Conservation (phyloP, 2,797 vertebrate genomes). For the Danio jaintianensis region DNA sequence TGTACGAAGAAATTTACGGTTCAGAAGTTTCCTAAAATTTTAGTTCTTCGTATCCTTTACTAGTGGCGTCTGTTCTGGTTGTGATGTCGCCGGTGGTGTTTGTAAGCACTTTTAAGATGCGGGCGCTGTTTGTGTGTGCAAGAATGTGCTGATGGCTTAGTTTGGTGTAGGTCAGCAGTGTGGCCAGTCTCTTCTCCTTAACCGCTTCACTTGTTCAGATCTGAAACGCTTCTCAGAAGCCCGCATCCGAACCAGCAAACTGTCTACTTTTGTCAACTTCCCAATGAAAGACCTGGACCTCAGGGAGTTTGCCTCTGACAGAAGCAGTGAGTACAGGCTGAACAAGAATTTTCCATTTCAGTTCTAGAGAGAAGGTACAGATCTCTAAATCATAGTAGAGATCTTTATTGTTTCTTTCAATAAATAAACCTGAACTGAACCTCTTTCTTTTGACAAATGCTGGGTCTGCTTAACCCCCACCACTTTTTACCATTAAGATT, state of each 20-base stretch:
- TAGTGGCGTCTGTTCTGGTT: neutral
- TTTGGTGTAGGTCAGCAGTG: slow-evolving; percentile 4
- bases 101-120: slow-evolving; percentile 27
- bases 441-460: no score
- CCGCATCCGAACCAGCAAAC: slow-evolving; percentile 93
- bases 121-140: neutral
- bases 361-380: no score
- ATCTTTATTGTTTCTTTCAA: no score
- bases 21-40: slow-evolving; percentile 96
- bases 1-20: slow-evolving; percentile 98
- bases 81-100: neutral
- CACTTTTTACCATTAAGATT: no score
- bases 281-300: slow-evolving; percentile 95
- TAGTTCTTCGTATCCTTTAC: slow-evolving; percentile 97
- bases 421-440: no score
- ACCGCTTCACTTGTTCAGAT: slow-evolving; percentile 76
- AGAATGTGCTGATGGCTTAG: slow-evolving; percentile 34
- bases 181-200: slow-evolving; percentile 67
- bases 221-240: slow-evolving; percentile 97
- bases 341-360: neutral
- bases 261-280: slow-evolving; percentile 96
- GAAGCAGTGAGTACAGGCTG: slow-evolving; percentile 87
- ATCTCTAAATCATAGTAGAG: no score
- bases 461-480: no score
- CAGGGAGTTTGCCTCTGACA: slow-evolving; percentile 92